These are phyloP conservation scores for Mixornis gularis DNA, from an alignment of 2,113 vertebrate species.

Conservation along the genomic window DNA sequence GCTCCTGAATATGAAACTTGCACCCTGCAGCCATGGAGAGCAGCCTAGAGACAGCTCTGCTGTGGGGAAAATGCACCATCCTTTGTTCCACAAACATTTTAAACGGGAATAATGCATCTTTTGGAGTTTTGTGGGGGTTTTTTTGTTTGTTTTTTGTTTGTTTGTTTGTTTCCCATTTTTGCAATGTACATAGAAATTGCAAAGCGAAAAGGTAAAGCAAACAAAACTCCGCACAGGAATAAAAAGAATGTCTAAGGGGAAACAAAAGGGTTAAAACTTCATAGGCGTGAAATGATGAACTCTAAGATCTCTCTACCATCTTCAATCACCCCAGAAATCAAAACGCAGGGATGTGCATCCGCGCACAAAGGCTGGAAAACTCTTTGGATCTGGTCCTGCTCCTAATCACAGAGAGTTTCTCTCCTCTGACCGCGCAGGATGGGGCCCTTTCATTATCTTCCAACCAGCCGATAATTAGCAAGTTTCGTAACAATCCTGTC, in stretches of 20 bases:
- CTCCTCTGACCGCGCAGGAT: conserved; percentile 49
- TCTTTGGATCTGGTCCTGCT: neutral
- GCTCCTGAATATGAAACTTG: neutral
- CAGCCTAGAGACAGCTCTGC: neutral
- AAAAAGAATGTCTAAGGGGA: neutral
- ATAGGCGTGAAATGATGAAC: neutral
- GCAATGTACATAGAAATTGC: neutral
- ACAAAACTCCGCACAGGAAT: neutral
- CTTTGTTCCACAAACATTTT: neutral
- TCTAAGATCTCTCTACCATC: neutral
- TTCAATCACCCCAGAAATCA: neutral
- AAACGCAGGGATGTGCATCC: neutral
- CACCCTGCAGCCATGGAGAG: rapidly evolving
- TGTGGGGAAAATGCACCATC: rapidly evolving
- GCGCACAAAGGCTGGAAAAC: conserved; percentile 15
- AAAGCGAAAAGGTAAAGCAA: neutral
- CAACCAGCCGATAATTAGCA: conserved; percentile 90
- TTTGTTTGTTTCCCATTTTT: rapidly evolving
- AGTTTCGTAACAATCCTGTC: conserved; percentile 66
- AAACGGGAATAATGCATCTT: neutral
- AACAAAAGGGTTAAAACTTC: neutral
- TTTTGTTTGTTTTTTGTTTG: too few relatives aligned
- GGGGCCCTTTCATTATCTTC: conserved; percentile 87
- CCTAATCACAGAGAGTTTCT: neutral
- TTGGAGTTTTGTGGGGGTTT: too few relatives aligned